Evolutionary conservation across 2,888 invertebrate genomes (phyloP), one percentile per base, ranked within the genome.

Genomic region (Watsonalla binaria): DNA sequence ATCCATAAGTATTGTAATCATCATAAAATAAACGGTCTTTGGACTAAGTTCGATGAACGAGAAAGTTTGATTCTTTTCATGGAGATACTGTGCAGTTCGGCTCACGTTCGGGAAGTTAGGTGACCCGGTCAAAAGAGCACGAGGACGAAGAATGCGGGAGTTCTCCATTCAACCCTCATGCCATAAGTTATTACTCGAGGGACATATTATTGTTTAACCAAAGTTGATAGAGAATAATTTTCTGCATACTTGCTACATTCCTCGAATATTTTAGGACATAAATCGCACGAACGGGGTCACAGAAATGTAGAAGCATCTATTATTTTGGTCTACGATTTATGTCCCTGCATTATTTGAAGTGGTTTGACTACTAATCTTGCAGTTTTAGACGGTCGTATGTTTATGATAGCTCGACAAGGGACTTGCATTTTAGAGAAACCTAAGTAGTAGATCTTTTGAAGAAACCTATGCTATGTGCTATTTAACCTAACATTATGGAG

Each of bases 111-210:
- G 61, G 71, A 81, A 81, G 74, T 76, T 82, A 67, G 76, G 72
- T 82, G 78, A 82, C 82, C 76, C 76, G 83, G 85, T 84, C 81
- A 84, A 78, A 82, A 75, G 69, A 77, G 68, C 60, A 70, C 65
- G 69, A 77, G 68, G 60, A 70, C 65, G 63, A 77, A 75, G 76
- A 81, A 80, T 79, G 76, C 72, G 67, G 67, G 72, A 80, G 68
- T 72, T 75, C 56, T 62, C 59, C 63, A 66, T 73, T 77, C 65
- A 69, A 68, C 75, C 72, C 75, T 73, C 74, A 70, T 72, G 68
- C 69, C 73, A 69, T 75, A 71, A 75, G 72, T 71, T 71, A 76
- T 68, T 68, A 65, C 65, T 64, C 63, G 57, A 57, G 57, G 57
- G 56, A 59, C 57, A 56, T 46, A 39, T 61, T 65, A 61, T 63